These are phyloP conservation scores for Masnerella sp. DNA, from an alignment of 2,888 invertebrate genomes.

Conservation along the genomic window DNA sequence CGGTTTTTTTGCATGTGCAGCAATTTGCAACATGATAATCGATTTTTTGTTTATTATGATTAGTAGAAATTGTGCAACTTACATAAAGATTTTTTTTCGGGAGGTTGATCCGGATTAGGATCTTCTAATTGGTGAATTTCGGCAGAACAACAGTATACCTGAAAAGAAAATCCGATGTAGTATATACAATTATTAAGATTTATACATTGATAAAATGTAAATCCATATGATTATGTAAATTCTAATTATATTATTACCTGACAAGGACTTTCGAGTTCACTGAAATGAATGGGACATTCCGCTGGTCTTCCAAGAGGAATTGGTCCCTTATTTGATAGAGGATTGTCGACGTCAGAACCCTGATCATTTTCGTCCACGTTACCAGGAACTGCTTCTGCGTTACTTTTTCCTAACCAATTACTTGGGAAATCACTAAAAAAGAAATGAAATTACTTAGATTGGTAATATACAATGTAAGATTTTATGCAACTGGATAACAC, in stretches of 20 bases:
- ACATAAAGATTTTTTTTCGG: conserved; percentile 74
- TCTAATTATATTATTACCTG: too few species aligned
- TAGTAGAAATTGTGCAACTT: conserved; percentile 53
- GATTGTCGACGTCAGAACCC: conserved; percentile 70
- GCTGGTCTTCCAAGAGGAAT: conserved; percentile 71
- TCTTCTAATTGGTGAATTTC: conserved; percentile 75
- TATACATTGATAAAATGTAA: background rate
- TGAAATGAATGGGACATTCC: conserved; percentile 70
- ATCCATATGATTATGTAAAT: too few species aligned
- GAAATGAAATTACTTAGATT: background rate
- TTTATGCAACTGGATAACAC: too few species aligned
- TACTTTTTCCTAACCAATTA: conserved; percentile 73
- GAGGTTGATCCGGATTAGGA: conserved; percentile 70
- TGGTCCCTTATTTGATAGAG: conserved; percentile 65
- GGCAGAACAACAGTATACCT: conserved; percentile 73
- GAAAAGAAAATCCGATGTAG: background rate
- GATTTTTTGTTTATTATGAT: background rate
- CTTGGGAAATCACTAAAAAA: conserved; percentile 70
- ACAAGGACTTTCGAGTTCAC: conserved; percentile 73
- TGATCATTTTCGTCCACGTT: conserved; percentile 74
- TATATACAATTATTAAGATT: background rate
- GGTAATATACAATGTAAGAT: too few species aligned
- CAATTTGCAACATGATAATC: background rate
- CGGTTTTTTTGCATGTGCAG: too few species aligned
- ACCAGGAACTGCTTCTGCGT: conserved; percentile 70